phyloP scores from a whole-genome alignment of 2,888 invertebrate species.

The Dioctria linearis region DNA sequence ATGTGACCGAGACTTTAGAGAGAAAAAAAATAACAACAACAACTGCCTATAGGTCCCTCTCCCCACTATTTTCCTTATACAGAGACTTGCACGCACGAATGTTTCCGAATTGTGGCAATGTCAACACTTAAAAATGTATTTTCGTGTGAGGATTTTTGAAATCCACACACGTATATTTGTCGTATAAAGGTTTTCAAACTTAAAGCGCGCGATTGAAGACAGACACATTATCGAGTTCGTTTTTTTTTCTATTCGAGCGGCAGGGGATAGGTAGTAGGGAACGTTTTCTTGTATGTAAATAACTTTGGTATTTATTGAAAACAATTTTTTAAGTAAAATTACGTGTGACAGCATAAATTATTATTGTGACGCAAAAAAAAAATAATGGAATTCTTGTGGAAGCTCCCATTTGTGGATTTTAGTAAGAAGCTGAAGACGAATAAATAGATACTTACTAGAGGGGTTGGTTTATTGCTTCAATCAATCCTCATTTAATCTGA shows the following conservation, averaged over 20 bases:
- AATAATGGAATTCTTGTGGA: not conserved
- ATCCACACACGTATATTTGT: not conserved
- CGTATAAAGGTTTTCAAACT: too few species aligned
- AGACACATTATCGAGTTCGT: too few species aligned
- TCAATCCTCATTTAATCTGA: too few species aligned
- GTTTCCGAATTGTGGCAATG: conserved; percentile 1
- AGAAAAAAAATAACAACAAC: not conserved
- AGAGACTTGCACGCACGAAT: not conserved
- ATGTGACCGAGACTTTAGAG: conserved; percentile 18
- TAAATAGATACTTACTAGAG: too few species aligned
- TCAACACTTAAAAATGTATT: conserved; percentile 21
- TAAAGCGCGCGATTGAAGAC: too few species aligned
- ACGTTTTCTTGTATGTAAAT: too few species aligned
- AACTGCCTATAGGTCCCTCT: conserved; percentile 3
- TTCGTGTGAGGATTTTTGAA: conserved; percentile 19
- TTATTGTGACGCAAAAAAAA: not conserved
- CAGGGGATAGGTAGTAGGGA: too few species aligned
- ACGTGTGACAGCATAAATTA: not conserved
- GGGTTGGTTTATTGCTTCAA: too few species aligned
- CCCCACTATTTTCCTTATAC: not conserved
- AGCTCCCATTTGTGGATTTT: too few species aligned
- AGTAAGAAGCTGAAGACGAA: too few species aligned
- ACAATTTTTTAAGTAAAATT: not conserved
- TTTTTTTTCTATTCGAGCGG: too few species aligned
- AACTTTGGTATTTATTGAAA: too few species aligned